These are phyloP conservation scores for Coreius guichenoti DNA, from an alignment of 2,797 vertebrate species.

Conservation along the genomic window DNA sequence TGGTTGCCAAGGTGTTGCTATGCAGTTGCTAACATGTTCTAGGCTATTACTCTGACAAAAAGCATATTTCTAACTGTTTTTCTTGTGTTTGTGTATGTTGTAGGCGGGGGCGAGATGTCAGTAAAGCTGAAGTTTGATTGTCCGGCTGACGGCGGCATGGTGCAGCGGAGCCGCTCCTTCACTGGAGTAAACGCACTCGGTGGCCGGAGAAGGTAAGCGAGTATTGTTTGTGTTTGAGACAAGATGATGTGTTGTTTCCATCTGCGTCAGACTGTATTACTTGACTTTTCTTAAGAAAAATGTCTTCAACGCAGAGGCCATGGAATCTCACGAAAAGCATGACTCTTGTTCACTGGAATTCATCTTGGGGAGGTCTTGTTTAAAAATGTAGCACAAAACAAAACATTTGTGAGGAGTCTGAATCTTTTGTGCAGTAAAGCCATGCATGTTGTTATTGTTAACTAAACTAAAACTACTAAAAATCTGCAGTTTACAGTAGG, in stretches of 20 bases:
- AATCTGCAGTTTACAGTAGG: not conserved
- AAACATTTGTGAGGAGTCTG: conserved; percentile 2
- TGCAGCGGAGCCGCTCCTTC: conserved; percentile 92
- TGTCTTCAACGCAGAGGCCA: not conserved
- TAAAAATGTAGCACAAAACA: not conserved
- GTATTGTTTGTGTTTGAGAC: conserved; percentile 6
- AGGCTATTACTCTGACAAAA: not conserved
- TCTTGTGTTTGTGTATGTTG: conserved; percentile 42
- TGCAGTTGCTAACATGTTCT: not conserved
- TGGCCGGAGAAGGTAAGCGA: conserved; percentile 80
- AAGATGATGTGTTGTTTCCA: not conserved
- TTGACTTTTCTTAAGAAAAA: not conserved
- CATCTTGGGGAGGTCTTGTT: not conserved
- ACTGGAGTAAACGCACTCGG: conserved; percentile 86
- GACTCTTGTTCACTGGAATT: not conserved
- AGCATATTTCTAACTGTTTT: conserved; percentile 30
- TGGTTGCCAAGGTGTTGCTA: not conserved
- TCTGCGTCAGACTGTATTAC: not conserved
- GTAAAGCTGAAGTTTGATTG: conserved; percentile 90
- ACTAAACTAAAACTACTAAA: not conserved
- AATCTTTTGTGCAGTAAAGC: not conserved
- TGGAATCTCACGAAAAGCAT: conserved; percentile 1
- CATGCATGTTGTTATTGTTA: not conserved
- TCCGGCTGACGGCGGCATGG: conserved; percentile 78
- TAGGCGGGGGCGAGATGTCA: conserved; percentile 82